Evolutionary conservation across 2,113 vertebrate genomes (phyloP).

Genomic region (Etia nguti): DNA sequence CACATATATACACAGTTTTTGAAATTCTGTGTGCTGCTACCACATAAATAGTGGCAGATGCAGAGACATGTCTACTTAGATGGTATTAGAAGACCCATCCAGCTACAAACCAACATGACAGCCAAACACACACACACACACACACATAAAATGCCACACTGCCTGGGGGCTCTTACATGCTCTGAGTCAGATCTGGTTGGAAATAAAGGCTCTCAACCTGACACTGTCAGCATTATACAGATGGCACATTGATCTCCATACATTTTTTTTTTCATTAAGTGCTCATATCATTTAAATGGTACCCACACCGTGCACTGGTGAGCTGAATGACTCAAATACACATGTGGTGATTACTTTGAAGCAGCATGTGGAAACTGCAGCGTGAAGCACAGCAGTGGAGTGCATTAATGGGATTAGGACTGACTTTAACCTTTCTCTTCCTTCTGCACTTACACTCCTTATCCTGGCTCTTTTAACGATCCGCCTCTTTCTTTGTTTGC

Average conservation of each 20-base stretch:
- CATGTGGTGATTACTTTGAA: not conserved
- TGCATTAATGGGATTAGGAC: slow-evolving; percentile 66
- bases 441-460: not conserved
- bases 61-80: not conserved
- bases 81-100: not conserved
- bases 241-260: not conserved
- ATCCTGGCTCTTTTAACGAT: not conserved
- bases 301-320: not conserved
- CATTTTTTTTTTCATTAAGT: not conserved
- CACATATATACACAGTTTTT: not conserved
- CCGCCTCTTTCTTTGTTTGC: not conserved
- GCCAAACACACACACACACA: not conserved
- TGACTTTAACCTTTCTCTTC: slow-evolving; percentile 25
- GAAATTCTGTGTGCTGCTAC: not conserved
- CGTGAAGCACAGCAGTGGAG: slow-evolving; percentile 30
- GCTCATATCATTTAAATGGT: not conserved
- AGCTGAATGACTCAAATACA: slow-evolving; percentile 4
- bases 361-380: not conserved
- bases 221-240: slow-evolving; percentile 8
- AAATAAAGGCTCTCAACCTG: not conserved
- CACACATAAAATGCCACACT: not conserved
- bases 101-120: slow-evolving; percentile 11
- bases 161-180: not conserved
- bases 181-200: slow-evolving; percentile 25
- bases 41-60: not conserved